These are phyloP conservation scores for Antheraea assamensis DNA, from an alignment of 2,888 invertebrate species.

Conservation along the genomic window DNA sequence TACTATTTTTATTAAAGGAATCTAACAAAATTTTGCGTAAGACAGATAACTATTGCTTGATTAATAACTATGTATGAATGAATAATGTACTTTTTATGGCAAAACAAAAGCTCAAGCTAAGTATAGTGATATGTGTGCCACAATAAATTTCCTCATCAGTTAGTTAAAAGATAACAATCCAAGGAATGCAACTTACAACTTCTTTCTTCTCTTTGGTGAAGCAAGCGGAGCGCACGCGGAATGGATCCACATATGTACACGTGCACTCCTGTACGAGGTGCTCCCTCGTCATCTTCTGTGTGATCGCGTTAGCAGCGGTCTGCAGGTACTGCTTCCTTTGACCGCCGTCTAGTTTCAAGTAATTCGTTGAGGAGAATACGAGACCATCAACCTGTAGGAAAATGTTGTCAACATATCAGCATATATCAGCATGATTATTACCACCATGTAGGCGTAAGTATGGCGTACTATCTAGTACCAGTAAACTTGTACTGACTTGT, in stretches of 20 bases:
- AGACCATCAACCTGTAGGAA: slow-evolving; percentile 82
- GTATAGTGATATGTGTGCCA: no score
- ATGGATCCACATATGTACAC: slow-evolving; percentile 59
- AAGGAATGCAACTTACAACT: slow-evolving; percentile 46
- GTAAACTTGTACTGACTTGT: no score
- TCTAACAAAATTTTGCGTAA: no score
- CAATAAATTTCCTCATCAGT: neutral
- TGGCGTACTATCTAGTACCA: no score
- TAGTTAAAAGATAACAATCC: neutral
- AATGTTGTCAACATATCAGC: no score
- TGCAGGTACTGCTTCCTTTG: slow-evolving; percentile 84
- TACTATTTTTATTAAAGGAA: no score
- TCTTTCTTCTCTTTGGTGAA: slow-evolving; percentile 62
- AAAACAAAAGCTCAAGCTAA: no score
- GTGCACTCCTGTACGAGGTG: slow-evolving; percentile 71
- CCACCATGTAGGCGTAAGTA: no score
- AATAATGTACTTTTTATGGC: no score
- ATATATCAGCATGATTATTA: no score
- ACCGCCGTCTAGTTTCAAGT: slow-evolving; percentile 76
- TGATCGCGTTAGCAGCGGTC: slow-evolving; percentile 74
- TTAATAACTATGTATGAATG: no score
- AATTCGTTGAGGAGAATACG: slow-evolving; percentile 84
- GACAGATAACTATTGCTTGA: no score
- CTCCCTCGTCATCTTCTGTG: slow-evolving; percentile 58
- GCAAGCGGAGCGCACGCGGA: slow-evolving; percentile 62